Conservation (phyloP, 2,888 invertebrate genomes). For the Altica lythri region DNA sequence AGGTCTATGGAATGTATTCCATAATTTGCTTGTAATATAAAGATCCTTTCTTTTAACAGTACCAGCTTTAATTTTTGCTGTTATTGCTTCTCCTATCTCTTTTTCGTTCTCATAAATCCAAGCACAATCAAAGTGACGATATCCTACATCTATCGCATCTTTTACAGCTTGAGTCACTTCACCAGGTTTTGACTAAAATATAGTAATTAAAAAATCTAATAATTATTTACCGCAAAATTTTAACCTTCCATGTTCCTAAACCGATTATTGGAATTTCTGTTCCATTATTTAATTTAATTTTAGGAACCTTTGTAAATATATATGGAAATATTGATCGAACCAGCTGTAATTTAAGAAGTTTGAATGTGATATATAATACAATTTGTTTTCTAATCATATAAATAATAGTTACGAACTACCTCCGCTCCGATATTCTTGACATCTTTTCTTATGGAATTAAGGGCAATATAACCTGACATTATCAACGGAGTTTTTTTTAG, state of each 20-base stretch:
- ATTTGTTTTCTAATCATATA: too few species aligned
- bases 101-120: conserved; percentile 72
- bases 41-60: conserved; percentile 71
- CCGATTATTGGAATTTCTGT: conserved; percentile 64
- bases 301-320: conserved; percentile 42
- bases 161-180: conserved; percentile 69
- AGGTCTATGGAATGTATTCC: conserved; percentile 82
- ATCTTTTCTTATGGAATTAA: too few species aligned
- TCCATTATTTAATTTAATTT: conserved; percentile 62
- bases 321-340: too few species aligned
- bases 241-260: conserved; percentile 70
- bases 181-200: conserved; percentile 69
- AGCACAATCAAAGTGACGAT: conserved; percentile 78
- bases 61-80: conserved; percentile 67
- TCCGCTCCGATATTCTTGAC: too few species aligned
- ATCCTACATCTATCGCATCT: conserved; percentile 76
- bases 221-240: conserved; percentile 25
- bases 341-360: too few species aligned
- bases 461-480: too few species aligned
- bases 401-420: too few species aligned
- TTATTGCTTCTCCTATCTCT: conserved; percentile 69
- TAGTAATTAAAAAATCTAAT: too few species aligned
- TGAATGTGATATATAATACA: too few species aligned
- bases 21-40: conserved; percentile 72
- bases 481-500: too few species aligned